Conservation (phyloP, 2,113 vertebrate species). For the Dicaeum eximium region DNA sequence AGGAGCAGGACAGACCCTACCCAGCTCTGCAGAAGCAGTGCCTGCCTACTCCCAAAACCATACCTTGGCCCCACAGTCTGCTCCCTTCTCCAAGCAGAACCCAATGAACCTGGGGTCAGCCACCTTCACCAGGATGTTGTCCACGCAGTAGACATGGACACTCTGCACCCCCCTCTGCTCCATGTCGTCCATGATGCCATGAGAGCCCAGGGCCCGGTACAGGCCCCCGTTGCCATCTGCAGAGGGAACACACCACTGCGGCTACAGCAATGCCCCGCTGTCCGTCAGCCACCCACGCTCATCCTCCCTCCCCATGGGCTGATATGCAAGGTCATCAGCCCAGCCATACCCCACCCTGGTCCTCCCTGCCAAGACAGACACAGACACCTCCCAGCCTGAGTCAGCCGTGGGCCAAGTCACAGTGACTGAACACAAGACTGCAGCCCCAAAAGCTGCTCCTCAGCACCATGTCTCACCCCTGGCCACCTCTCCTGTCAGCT, state of each 20-base stretch:
- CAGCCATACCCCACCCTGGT: not conserved
- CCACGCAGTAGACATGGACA: slow-evolving; percentile 92
- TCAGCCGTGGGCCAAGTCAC: not conserved
- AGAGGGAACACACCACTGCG: not conserved
- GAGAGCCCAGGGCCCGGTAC: slow-evolving; percentile 86
- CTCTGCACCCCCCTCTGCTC: slow-evolving; percentile 78
- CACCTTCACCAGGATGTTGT: slow-evolving; percentile 96
- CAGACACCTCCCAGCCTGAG: not conserved
- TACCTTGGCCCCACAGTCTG: slow-evolving; percentile 98
- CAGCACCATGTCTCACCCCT: rapidly evolving
- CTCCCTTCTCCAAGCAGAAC: slow-evolving; percentile 90
- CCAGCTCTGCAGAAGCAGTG: not conserved
- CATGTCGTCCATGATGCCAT: slow-evolving; percentile 87
- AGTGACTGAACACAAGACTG: too few relatives aligned
- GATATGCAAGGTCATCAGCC: not conserved
- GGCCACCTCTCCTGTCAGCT: rapidly evolving
- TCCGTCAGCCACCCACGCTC: rapidly evolving
- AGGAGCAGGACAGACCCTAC: not conserved
- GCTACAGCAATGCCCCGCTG: rapidly evolving
- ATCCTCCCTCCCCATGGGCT: not conserved
- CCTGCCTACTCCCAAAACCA: not conserved
- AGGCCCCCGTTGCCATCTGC: slow-evolving; percentile 95
- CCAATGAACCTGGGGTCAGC: slow-evolving; percentile 93
- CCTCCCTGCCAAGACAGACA: not conserved
- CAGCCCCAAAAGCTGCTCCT: not conserved